phyloP scores from a whole-genome alignment of 2,888 invertebrate genomes.

The Horisme vitalbata region DNA sequence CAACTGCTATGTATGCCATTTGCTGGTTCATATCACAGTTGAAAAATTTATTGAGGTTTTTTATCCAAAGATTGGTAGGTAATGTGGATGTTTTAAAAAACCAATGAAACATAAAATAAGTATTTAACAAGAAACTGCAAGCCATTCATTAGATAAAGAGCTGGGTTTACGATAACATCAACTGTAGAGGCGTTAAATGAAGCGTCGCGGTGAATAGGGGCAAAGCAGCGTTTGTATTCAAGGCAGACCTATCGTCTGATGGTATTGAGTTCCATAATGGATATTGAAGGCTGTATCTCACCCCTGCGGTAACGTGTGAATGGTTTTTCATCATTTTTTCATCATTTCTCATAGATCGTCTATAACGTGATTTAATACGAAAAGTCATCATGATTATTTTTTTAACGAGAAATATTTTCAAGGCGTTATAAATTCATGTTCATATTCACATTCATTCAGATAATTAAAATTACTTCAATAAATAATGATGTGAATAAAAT shows the following conservation, averaged over 20 bases:
- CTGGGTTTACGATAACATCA: conserved; percentile 28
- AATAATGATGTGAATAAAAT: not conserved
- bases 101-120: too few species aligned
- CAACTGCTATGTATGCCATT: too few species aligned
- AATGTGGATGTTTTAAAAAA: too few species aligned
- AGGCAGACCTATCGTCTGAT: conserved; percentile 47
- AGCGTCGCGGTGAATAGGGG: conserved; percentile 55
- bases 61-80: too few species aligned
- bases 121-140: not conserved
- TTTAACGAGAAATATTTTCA: too few species aligned
- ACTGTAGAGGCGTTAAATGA: conserved; percentile 55
- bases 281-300: conserved; percentile 42
- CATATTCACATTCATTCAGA: too few species aligned
- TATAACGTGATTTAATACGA: too few species aligned
- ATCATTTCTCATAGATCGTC: conserved; percentile 25
- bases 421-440: too few species aligned
- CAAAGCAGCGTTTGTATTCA: conserved; percentile 69
- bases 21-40: too few species aligned
- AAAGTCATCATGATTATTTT: too few species aligned
- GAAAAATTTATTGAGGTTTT: too few species aligned
- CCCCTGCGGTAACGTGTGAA: conserved; percentile 34
- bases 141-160: conserved; percentile 32
- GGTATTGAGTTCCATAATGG: conserved; percentile 62
- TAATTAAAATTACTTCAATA: too few species aligned
- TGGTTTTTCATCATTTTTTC: conserved; percentile 34